Conservation (phyloP, 2,888 invertebrate genomes). For the Pseudanteris insignis region DNA sequence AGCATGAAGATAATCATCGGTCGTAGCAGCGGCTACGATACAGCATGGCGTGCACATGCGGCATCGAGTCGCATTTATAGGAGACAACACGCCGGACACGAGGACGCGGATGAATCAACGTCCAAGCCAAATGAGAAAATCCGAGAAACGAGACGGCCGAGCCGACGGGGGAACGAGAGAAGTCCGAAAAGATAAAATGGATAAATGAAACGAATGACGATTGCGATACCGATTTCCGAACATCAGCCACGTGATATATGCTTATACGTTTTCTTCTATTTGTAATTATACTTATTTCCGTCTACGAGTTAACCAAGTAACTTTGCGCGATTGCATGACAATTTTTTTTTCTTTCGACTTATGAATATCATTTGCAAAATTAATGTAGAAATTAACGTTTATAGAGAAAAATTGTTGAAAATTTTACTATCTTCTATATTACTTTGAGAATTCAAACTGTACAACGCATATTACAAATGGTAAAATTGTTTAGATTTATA, state of each 20-base stretch:
- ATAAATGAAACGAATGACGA: constrained; percentile 41
- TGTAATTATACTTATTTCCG: constrained; percentile 35
- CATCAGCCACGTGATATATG: constrained; percentile 21
- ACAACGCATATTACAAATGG: no score
- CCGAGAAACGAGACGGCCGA: constrained; percentile 27
- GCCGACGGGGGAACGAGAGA: no score
- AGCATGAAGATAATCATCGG: no score
- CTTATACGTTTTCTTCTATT: constrained; percentile 28
- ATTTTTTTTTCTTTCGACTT: no score
- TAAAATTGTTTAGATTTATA: no score
- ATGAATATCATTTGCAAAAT: no score
- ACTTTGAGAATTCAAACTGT: no score
- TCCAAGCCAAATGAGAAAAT: constrained; percentile 48
- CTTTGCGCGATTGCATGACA: background rate
- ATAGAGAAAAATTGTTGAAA: no score
- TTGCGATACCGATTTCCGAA: constrained; percentile 37
- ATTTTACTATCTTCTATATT: no score
- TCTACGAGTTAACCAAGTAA: constrained; percentile 19
- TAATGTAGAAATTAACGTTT: no score
- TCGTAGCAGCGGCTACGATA: no score
- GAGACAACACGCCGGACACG: constrained; percentile 48
- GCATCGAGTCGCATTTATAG: constrained; percentile 41
- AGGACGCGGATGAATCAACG: constrained; percentile 59
- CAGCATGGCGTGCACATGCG: constrained; percentile 40
- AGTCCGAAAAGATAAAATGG: constrained; percentile 30